Conservation (phyloP, 1,140 invertebrate genomes). For the Leptinotarsa texana region DNA sequence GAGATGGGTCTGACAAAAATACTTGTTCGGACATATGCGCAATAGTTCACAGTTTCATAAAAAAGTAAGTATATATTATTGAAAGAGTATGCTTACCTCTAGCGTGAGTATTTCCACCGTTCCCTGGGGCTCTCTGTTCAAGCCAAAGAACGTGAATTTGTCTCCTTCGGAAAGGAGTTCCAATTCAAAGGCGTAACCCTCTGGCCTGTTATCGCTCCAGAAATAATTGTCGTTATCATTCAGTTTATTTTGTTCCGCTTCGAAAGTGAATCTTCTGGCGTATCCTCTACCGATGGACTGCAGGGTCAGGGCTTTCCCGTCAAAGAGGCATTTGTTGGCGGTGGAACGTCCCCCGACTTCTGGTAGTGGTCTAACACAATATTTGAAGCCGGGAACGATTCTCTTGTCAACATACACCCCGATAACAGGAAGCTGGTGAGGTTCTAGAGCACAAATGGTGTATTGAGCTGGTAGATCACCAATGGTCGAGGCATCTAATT, state of each 20-base stretch:
- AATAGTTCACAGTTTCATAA: neutral
- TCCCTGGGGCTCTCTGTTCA: conserved; percentile 65
- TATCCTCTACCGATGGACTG: conserved; percentile 74
- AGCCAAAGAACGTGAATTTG: conserved; percentile 71
- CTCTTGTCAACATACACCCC: conserved; percentile 74
- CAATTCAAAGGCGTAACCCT: conserved; percentile 74
- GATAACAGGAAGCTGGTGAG: conserved; percentile 72
- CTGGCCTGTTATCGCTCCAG: conserved; percentile 74
- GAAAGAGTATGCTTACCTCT: conserved; percentile 58
- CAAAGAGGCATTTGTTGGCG: conserved; percentile 60
- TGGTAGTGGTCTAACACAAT: conserved; percentile 70
- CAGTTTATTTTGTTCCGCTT: conserved; percentile 63
- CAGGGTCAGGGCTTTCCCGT: conserved; percentile 67
- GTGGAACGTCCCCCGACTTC: conserved; percentile 37
- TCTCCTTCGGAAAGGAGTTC: conserved; percentile 70
- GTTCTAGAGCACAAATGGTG: conserved; percentile 61
- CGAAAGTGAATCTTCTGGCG: conserved; percentile 74
- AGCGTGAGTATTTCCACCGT: conserved; percentile 65
- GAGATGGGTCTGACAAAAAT: conserved; percentile 37
- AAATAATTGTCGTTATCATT: conserved; percentile 75
- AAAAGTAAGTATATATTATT: neutral
- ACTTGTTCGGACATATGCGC: conserved; percentile 17
- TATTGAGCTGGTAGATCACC: conserved; percentile 70
- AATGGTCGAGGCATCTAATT: conserved; percentile 62
- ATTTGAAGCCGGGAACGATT: conserved; percentile 74